phyloP scores from a whole-genome alignment of 2,888 invertebrate genomes.

The Phoronis australis region DNA sequence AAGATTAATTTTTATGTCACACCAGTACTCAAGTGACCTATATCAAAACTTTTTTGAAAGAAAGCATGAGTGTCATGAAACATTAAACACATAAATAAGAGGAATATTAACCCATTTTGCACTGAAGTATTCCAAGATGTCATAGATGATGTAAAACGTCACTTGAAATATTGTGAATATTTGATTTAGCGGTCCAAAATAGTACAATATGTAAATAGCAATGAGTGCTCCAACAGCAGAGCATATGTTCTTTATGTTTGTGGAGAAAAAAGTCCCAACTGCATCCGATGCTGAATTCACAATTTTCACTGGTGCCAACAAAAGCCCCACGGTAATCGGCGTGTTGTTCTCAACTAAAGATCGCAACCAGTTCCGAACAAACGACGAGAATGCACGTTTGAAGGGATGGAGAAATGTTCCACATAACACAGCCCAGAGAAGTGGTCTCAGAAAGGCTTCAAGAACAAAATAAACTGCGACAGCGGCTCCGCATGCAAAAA shows the following conservation, averaged over 20 bases:
- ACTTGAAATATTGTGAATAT: slow-evolving; percentile 25
- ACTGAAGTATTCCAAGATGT: slow-evolving; percentile 43
- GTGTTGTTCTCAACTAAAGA: slow-evolving; percentile 44
- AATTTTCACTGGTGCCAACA: slow-evolving; percentile 65
- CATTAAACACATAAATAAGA: not conserved
- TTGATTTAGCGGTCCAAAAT: slow-evolving; percentile 62
- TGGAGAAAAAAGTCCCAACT: slow-evolving; percentile 67
- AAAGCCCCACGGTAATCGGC: slow-evolving; percentile 54
- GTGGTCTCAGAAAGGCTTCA: slow-evolving; percentile 85
- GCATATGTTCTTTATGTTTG: slow-evolving; percentile 63
- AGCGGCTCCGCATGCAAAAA: slow-evolving; percentile 59
- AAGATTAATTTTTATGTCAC: no score
- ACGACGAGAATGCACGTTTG: slow-evolving; percentile 73
- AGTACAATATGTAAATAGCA: slow-evolving; percentile 63
- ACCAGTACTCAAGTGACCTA: no score
- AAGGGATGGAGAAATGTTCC: slow-evolving; percentile 97
- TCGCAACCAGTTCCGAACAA: slow-evolving; percentile 69
- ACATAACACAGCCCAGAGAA: slow-evolving; percentile 92
- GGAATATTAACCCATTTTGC: slow-evolving; percentile 43
- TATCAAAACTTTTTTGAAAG: no score
- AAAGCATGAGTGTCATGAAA: not conserved
- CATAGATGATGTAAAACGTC: slow-evolving; percentile 32
- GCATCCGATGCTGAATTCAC: slow-evolving; percentile 71
- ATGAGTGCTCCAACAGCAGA: slow-evolving; percentile 52
- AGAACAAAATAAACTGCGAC: slow-evolving; percentile 57